Percentiles rank a stretch among this genome's conserved stretches.
phyloP scores from a whole-genome alignment of 2,888 invertebrate species.

The Sinopyrophorus schimmeli region DNA sequence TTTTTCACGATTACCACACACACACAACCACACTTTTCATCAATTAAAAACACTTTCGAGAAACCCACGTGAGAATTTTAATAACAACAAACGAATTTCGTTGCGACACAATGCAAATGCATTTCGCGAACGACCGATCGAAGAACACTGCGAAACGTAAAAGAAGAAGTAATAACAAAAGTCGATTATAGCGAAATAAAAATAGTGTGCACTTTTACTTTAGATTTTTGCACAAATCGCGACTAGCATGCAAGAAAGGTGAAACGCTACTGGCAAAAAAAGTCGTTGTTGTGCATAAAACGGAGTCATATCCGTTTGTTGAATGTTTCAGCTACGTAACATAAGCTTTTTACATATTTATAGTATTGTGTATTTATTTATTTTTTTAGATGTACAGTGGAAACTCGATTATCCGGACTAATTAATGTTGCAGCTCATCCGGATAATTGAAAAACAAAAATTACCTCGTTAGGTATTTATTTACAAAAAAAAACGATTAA shows the following conservation, averaged over 20 bases:
- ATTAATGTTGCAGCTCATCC: neutral
- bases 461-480: too few relatives aligned
- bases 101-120: too few relatives aligned
- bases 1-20: too few relatives aligned
- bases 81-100: too few relatives aligned
- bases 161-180: neutral
- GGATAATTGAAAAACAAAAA: too few relatives aligned
- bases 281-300: slow-evolving; percentile 22
- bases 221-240: slow-evolving; percentile 11
- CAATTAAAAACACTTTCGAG: too few relatives aligned
- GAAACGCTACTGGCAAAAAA: slow-evolving; percentile 17
- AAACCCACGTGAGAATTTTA: too few relatives aligned
- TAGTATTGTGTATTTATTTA: too few relatives aligned
- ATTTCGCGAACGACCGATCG: too few relatives aligned
- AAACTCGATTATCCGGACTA: neutral
- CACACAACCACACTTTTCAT: too few relatives aligned
- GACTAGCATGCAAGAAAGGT: slow-evolving; percentile 18
- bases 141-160: too few relatives aligned
- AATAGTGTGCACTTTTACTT: slow-evolving; percentile 12
- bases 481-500: too few relatives aligned
- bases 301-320: slow-evolving; percentile 22
- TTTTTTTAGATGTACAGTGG: slow-evolving; percentile 8
- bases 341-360: slow-evolving; percentile 24
- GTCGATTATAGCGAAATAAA: neutral
- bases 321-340: slow-evolving; percentile 24